These are phyloP conservation scores for Sternarchorhynchus goeldii DNA, from an alignment of 2,797 vertebrate species.

Conservation along the genomic window DNA sequence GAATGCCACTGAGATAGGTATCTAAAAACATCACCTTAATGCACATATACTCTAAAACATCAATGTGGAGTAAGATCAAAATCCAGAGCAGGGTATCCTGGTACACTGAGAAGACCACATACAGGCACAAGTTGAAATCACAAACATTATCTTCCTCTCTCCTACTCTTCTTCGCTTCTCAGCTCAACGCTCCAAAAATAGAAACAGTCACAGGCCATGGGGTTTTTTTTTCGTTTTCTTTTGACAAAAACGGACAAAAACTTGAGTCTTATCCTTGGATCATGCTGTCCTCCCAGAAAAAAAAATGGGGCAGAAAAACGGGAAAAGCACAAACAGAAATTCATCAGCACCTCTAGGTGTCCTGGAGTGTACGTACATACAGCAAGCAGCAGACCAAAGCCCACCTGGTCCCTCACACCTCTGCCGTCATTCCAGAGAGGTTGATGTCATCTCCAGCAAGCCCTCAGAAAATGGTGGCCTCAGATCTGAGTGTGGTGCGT, in stretches of 20 bases:
- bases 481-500: constrained; percentile 85
- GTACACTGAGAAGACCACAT: constrained; percentile 74
- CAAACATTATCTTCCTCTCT: constrained; percentile 56
- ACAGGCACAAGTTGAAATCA: constrained; percentile 79
- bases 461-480: constrained; percentile 56
- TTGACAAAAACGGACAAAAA: constrained; percentile 49
- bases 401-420: constrained; percentile 42
- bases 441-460: constrained; percentile 56
- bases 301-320: constrained; percentile 55
- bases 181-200: constrained; percentile 62
- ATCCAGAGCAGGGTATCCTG: constrained; percentile 67
- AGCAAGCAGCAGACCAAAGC: constrained; percentile 45
- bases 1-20: constrained; percentile 64
- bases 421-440: constrained; percentile 61
- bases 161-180: constrained; percentile 62
- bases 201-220: constrained; percentile 76
- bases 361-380: constrained; percentile 59
- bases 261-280: constrained; percentile 48
- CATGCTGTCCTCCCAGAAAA: constrained; percentile 55
- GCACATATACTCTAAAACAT: constrained; percentile 61
- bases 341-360: constrained; percentile 54
- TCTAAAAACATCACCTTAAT: constrained; percentile 66
- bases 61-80: constrained; percentile 69
- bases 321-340: constrained; percentile 53
- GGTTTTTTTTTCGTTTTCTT: constrained; percentile 57